Evolutionary conservation across 2,888 invertebrate genomes (phyloP), one percentile per base, ranked within the genome.

Genomic region (Micoletzkya japonica): DNA sequence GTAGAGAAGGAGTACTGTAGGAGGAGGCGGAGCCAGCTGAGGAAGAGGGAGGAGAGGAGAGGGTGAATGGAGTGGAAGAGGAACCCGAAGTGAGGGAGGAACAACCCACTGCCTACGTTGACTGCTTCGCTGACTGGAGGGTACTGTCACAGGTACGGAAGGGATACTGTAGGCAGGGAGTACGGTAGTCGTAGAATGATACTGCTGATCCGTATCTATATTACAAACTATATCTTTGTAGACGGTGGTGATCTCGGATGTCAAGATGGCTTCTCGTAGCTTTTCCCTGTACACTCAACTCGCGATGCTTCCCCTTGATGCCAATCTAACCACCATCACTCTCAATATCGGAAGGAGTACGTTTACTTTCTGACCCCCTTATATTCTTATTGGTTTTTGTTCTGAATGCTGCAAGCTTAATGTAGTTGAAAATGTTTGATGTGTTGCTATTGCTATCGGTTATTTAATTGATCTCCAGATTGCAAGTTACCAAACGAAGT

Each of bases 261-360:
- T 79, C 44, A 37, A 74, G 36, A 70, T 80, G 54, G 6, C 37
- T n/a, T 36, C 30, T 28, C 34, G 54, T 10, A 66, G 54, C 36
- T 66, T 66, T 28, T 28, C 39, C 32, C 80, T 85, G 7, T 77
- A 68, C 50, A 81, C 84, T 1, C 82, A 83, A 58, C 68, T 84
- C 10, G 72, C 77, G 0, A 52, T 83, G 7, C 60, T 81, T 14
- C 77, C 81, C 7, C 59, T 75, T 34, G 73, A 74, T 3, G 37
- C 76, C 34, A 71, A 70, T 36, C 54, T 80, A 24, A 69, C 49
- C 6, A 32, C 39, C 20, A 44, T 85, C n/a, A 30, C 70, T 52
- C 70, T 83, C 1, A 76, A 82, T 72, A 49, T 81, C 24, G 82
- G 82, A 24, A 58, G 70, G 32, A 61, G 77, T 72, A 34, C 28